Evolutionary conservation across 2,113 vertebrate species (phyloP), one percentile per base, ranked within the genome.

Genomic region (Tringa solitaria): DNA sequence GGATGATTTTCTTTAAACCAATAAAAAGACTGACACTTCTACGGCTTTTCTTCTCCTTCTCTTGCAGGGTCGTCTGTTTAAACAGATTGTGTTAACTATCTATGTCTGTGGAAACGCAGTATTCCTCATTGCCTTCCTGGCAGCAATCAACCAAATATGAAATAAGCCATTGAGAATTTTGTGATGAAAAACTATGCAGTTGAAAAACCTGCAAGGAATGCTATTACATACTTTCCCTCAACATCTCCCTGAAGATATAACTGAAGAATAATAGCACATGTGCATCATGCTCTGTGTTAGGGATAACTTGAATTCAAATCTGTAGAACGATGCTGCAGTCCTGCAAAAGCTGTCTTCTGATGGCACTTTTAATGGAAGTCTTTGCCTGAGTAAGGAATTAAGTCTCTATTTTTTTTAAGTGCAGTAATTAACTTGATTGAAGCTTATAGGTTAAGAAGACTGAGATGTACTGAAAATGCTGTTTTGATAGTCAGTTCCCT

Each of bases 71-170:
- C 95, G 95, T 76, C 89, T 86, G 69, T 98, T 99, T 93, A 99
- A 98, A 96, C 98, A 98, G 93, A 28, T 96, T 18, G 96, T 99
- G 70, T 91, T 99, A 74, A 75, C 94, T 12, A 89, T 98, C 77
- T 99, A 99, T 83, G 16, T 98, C 56, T 97, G 98, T 93, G 99
- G 99, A 93, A 99, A 99, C 78, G 41, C 97, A 84, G 91, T 84
- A 37, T 99, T 98, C 85, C 97, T 99, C 37, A 61, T 91, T 85
- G 80, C 95, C 65, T 98, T 99, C 79, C 83, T 99, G 53, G 94
- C 95, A 95, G 97, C 98, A 87, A 96, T 99, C 97, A 95, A 56
- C 95, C 91, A 63, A 50, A 68, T 98, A 41, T 99, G 95, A 98
- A 72, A 88, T 22, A 50, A 85, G 46, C 39, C 12, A 89, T 45